phyloP scores from a whole-genome alignment of 2,888 invertebrate species.

The Drosophila ezoana region DNA sequence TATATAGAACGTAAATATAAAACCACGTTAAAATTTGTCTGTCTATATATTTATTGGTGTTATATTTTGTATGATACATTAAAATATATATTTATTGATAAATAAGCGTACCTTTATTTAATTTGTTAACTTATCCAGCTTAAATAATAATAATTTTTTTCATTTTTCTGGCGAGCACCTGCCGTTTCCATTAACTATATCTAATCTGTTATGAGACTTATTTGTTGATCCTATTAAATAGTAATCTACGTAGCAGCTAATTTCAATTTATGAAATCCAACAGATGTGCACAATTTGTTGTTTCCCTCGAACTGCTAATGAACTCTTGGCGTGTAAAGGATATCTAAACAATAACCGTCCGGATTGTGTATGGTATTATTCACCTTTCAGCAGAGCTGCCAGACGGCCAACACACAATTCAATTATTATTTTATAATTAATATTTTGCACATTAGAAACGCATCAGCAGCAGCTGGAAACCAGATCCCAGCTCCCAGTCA shows the following conservation, averaged over 20 bases:
- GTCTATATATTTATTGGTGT: too few species aligned
- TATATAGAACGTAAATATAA: too few species aligned
- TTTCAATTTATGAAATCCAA: constrained; percentile 51
- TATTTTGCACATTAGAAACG: constrained; percentile 79
- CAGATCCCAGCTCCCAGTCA: constrained; percentile 31
- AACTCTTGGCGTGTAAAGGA: constrained; percentile 70
- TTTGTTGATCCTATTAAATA: constrained; percentile 58
- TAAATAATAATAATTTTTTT: constrained; percentile 20
- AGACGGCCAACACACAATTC: constrained; percentile 66
- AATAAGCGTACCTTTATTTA: too few species aligned
- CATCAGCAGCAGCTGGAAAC: constrained; percentile 71
- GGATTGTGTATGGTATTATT: constrained; percentile 19
- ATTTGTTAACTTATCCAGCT: constrained; percentile 7
- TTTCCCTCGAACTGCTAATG: constrained; percentile 51
- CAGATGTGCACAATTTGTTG: constrained; percentile 53
- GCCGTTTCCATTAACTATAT: constrained; percentile 22
- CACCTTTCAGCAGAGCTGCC: constrained; percentile 63
- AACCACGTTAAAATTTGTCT: too few species aligned
- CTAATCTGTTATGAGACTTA: constrained; percentile 23
- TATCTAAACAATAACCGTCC: constrained; percentile 50
- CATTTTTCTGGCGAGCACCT: constrained; percentile 8
- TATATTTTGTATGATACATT: too few species aligned
- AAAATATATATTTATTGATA: too few species aligned
- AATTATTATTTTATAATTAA: constrained; percentile 81
- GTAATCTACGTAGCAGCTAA: constrained; percentile 46